Evolutionary conservation across 2,888 invertebrate genomes (phyloP), one percentile per base, ranked within the genome.

Genomic region (Andricus quercusramuli): DNA sequence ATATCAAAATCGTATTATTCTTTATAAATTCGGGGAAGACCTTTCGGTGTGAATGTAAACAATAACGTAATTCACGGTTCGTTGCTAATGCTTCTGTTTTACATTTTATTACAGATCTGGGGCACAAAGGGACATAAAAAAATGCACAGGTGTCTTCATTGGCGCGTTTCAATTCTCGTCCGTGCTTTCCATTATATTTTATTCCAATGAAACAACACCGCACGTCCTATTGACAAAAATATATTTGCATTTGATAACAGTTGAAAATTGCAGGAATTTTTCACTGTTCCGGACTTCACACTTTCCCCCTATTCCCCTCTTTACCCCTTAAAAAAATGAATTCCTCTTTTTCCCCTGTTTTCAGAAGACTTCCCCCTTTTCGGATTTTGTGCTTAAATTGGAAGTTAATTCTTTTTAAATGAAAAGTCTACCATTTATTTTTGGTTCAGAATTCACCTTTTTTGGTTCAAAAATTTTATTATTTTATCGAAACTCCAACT

Each of bases 1-100:
- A 59, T n/a, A n/a, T 59, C 20, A 47, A 47, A 70, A 70, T 70
- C 29, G 15, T 37, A 20, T n/a, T 56, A 51, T 56, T 51, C 17
- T 51, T 17, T n/a, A 37, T 22, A n/a, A 74, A 74, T 74, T 74
- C 51, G 32, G 51, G 47, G 13, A 44, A 44, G 44, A 15, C 44
- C 44, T 44, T 44, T 44, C 32, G 56, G 51, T 37, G 32, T 32
- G 74, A 74, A 74, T 70, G 17, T 62, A 74, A 74, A 70, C 56
- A 74, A 74, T 74, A 74, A 13, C 74, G 56, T 37, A 11, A 32
- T 74, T 56, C 74, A 74, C 56, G 74, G 29, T 74, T 20, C 56
- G 74, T 25, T 74, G 51, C 32, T 32, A n/a, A 37, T 74, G 74
- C 32, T 29, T 51, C 56, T 74, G 74, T 74, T 37, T 74, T 56